Evolutionary conservation across 92 coral and sea anemone species (phyloP).

Genomic region (Nematostella vectensis): DNA sequence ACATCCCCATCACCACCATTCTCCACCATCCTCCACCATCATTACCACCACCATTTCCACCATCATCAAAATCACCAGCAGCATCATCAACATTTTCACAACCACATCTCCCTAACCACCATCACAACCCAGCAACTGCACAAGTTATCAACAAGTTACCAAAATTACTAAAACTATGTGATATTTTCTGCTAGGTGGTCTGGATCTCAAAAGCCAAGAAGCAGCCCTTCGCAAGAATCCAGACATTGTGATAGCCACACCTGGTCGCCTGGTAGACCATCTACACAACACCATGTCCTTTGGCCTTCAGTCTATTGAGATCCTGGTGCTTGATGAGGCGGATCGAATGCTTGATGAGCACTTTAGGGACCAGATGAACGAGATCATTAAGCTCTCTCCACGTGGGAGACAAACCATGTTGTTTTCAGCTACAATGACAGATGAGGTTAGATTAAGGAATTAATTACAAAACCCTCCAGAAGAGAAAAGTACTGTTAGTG

Average conservation of each 20-base stretch:
- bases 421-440: constrained; percentile 98
- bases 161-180: too few species aligned
- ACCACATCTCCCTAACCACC: too few species aligned
- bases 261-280: constrained; percentile 93
- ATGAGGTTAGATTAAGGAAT: constrained; percentile 61
- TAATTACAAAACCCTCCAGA: too few species aligned
- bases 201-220: constrained; percentile 80
- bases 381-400: constrained; percentile 75
- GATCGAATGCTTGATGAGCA: constrained; percentile 98
- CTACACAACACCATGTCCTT: constrained; percentile 91
- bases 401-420: constrained; percentile 96
- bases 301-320: constrained; percentile 80
- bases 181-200: too few species aligned
- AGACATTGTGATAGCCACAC: constrained; percentile 89
- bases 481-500: background rate
- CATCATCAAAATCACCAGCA: too few species aligned
- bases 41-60: too few species aligned
- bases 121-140: too few species aligned
- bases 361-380: constrained; percentile 92
- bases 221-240: constrained; percentile 89
- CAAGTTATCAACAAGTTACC: too few species aligned
- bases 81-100: too few species aligned
- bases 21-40: too few species aligned
- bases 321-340: constrained; percentile 91
- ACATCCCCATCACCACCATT: too few species aligned